Evolutionary conservation across 2,113 vertebrate species (phyloP).

Genomic region (Pachyramphus minor): DNA sequence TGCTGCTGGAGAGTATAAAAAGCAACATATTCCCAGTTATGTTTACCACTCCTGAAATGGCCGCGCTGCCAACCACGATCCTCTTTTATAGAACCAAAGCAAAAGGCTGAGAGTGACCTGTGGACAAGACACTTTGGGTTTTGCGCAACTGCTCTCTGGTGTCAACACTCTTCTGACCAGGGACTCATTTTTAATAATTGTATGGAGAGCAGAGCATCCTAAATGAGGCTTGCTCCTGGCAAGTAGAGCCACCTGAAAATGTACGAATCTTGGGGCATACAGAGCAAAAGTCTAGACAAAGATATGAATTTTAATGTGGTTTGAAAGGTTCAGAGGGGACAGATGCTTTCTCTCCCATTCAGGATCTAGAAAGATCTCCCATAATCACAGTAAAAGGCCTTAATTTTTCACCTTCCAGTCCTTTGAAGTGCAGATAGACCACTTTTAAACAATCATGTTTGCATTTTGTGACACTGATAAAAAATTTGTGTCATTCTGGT

Average conservation of each 20-base stretch:
- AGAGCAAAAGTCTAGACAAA: not conserved
- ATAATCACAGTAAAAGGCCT: not conserved
- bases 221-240: not conserved
- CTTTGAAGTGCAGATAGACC: not conserved
- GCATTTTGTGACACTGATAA: not conserved
- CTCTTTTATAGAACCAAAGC: not conserved
- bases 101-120: not conserved
- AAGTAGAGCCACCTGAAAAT: not conserved
- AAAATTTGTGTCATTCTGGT: not conserved
- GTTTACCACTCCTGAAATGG: not conserved
- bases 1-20: not conserved
- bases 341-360: not conserved
- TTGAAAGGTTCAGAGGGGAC: not conserved
- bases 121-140: not conserved
- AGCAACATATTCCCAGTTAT: not conserved
- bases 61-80: too few relatives aligned
- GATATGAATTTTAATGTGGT: not conserved
- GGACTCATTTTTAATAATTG: not conserved
- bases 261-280: not conserved
- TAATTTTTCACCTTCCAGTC: not conserved
- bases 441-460: not conserved
- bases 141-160: not conserved
- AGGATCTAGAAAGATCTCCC: not conserved
- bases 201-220: fast-evolving
- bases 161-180: not conserved